Percentiles rank a stretch among this genome's conserved stretches.
phyloP scores from a whole-genome alignment of 37 sponge, comb jelly and placozoan genomes.

The Agelas oroides region DNA sequence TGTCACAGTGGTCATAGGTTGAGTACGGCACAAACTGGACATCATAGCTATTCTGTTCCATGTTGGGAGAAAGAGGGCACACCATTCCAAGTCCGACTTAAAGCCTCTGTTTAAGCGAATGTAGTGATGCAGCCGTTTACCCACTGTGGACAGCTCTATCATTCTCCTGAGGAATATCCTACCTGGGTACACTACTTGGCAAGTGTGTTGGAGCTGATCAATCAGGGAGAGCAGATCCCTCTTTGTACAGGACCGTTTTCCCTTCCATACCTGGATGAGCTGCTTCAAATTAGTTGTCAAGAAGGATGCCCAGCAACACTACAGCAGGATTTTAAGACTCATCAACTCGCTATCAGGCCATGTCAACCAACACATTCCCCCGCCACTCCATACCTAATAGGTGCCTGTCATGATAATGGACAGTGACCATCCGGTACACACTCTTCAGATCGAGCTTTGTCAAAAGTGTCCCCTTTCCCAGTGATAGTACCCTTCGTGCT shows the following conservation, averaged over 20 bases:
- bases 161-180: conserved; percentile 4
- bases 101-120: conserved; percentile 12
- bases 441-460: neutral
- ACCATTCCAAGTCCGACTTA: conserved; percentile 23
- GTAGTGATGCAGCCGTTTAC: conserved; percentile 13
- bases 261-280: neutral
- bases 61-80: neutral
- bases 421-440: neutral
- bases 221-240: conserved; percentile 16
- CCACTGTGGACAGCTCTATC: conserved; percentile 7
- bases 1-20: neutral
- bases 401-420: neutral
- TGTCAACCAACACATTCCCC: neutral
- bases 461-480: neutral
- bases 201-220: conserved; percentile 15
- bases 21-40: neutral
- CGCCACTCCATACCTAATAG: neutral
- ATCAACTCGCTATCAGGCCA: neutral
- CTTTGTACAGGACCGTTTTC: neutral
- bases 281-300: neutral
- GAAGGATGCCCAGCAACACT: neutral
- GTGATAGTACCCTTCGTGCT: neutral
- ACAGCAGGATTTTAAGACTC: neutral
- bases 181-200: conserved; percentile 2
- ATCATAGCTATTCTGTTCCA: conserved; percentile 26